A percentile compares a stretch with the other conserved stretches of the same genome.
Conservation (phyloP, 2,888 invertebrate genomes). For the Papilio demoleus region DNA sequence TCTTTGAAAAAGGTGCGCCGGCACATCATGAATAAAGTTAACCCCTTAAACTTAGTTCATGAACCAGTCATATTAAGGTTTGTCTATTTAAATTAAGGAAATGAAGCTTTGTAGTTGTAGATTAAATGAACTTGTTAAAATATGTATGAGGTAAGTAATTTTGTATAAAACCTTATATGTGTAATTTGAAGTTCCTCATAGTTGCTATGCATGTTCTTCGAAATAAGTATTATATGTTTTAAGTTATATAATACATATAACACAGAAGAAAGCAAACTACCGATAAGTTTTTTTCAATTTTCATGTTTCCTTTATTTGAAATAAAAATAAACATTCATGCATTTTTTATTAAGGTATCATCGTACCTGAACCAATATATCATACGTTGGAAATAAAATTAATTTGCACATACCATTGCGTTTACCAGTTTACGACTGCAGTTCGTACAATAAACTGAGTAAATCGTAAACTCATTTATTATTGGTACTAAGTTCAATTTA, state of each 20-base stretch:
- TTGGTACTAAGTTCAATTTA: conserved; percentile 19
- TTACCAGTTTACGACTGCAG: neutral
- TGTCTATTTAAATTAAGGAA: neutral
- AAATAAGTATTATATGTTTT: no score
- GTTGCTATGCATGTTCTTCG: neutral
- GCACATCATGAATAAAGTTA: neutral
- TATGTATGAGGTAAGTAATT: neutral
- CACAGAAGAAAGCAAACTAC: no score
- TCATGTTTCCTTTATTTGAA: no score
- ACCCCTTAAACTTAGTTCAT: neutral
- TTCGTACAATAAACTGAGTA: conserved; percentile 1
- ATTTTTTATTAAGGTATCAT: no score
- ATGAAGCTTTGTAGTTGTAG: neutral
- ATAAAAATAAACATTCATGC: no score
- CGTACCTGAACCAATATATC: neutral
- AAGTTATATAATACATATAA: no score
- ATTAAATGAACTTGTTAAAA: neutral
- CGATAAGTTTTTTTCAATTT: no score
- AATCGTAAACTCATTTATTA: conserved; percentile 17
- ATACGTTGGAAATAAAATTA: conserved; percentile 10
- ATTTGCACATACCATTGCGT: conserved; percentile 12
- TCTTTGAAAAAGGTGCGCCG: neutral
- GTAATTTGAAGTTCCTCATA: neutral
- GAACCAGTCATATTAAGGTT: neutral
- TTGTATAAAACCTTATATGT: neutral